These are phyloP conservation scores for Neopelma chrysocephalum DNA, from an alignment of 2,797 vertebrate genomes.

Conservation along the genomic window DNA sequence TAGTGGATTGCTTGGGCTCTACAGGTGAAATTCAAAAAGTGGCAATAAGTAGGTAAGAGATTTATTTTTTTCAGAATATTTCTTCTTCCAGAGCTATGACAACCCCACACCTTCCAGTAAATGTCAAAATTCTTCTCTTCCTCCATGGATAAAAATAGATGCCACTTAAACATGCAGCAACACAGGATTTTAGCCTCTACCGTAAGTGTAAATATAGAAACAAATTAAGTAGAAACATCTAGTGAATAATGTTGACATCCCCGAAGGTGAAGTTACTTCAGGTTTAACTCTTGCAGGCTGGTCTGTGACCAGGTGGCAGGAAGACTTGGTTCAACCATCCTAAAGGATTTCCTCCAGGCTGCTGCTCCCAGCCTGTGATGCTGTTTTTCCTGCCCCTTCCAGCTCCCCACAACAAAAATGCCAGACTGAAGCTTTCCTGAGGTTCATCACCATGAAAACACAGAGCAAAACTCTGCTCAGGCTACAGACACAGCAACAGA, in stretches of 20 bases:
- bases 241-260: neutral
- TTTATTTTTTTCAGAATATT: slow-evolving; percentile 1
- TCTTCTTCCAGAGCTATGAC: neutral
- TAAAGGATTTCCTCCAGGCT: neutral
- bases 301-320: neutral
- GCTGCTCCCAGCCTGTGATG: neutral
- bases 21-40: neutral
- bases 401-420: accelerated
- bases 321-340: neutral
- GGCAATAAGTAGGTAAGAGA: neutral
- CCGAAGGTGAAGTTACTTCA: neutral
- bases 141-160: neutral
- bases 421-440: neutral
- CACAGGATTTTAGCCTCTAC: neutral
- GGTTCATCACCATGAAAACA: neutral
- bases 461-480: neutral
- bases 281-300: neutral
- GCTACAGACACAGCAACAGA: neutral
- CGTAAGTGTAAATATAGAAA: slow-evolving; percentile 12
- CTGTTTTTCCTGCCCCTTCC: neutral
- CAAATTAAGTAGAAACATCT: slow-evolving; percentile 12
- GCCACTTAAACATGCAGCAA: neutral
- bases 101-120: neutral
- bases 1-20: neutral
- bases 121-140: neutral